Evolutionary conservation across 2,113 vertebrate genomes (phyloP), one percentile per base, ranked within the genome.

Genomic region (Alaudala cheleensis): DNA sequence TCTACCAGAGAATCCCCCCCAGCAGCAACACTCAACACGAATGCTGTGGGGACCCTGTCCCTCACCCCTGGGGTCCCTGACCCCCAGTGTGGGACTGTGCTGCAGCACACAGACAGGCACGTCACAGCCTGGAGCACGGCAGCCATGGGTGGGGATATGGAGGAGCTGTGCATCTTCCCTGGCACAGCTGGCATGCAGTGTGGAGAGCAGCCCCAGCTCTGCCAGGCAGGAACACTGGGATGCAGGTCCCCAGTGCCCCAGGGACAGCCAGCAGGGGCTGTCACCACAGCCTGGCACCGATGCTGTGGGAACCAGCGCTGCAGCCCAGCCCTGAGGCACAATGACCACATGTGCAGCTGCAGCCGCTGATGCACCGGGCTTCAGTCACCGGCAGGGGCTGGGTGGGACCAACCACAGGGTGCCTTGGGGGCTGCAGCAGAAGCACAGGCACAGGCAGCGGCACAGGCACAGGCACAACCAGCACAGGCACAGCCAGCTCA

Each of bases 21-120:
- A 6, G 1, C 17, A 54, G 58, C 1, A 12, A 40, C 51, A 47
- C 11, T 8, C 0, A 5, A 5, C 25, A 5, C 0, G 0, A 28
- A 11, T 1, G 22, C 54, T 29, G 37, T 8, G 7, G 24, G 28
- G 34, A 19, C 26, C 18, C n/a, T 0, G 0, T 11, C 26, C 29
- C 21, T 3, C 56, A 40, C 5, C 31, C 62, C 24, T 29, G 21
- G 25, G 6, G 2, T 17, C 14, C 62, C 2, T 34, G 3, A 6
- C 8, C 5, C 24, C 28, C 17, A 2, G 11, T 0, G 0, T 0
- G 2, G 14, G 29, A 58, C 54, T 79, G 71, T 40, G 23, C 53
- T 11, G 33, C 7, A 61, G 21, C 51, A 53, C 42, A 60, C 74
- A 81, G 50, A 49, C 25, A 31, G 31, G 57, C 42, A 39, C 2